Evolutionary conservation across 2,888 invertebrate species (phyloP), one percentile per base, ranked within the genome.

Genomic region (Leucophenga maculata): DNA sequence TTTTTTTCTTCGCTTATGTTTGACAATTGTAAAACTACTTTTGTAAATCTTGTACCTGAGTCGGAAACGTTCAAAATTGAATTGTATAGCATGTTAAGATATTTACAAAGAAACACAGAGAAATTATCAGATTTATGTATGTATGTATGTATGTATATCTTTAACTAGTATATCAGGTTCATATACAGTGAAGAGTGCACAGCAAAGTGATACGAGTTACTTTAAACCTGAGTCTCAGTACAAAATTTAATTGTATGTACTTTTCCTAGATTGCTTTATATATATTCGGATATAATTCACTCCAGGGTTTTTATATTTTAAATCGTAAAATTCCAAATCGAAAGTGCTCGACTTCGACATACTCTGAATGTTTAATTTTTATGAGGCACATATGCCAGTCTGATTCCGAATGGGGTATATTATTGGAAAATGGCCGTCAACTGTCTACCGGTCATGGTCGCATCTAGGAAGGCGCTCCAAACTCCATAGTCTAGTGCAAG

Each of bases 201-300:
- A 48, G 57, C 54, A 68, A 20, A 67, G 78, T 82, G 82, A 80
- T 76, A 73, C 70, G 73, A 73, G 72, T 67, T 68, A 74, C 70
- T 72, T 66, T 65, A 72, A 75, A 76, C 78, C 80, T 83, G 80
- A 82, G 78, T 74, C 77, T 84, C 83, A 81, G 80, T 81, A 81
- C 80, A 81, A 81, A 67, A 11, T 46, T 57, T 50, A 2, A 14
- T 16, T 22, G 6, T 57, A 57, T 18, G n/a, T 16, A n/a, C 16
- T 39, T 39, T 31, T 60, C n/a, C 14, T 39, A 14, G 22, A 60
- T 44, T 60, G 32, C 6, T 16, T 39, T 60, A 39, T n/a, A 14
- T 18, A 57, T 14, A 50, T 18, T n/a, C n/a, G n/a, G n/a, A 46
- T 26, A 26, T 4, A 3, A 26, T 2, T 26, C 4, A 26, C 4